A percentile compares a stretch with the other conserved stretches of the same genome.
Conservation (phyloP, 2,113 vertebrate species). For the Python bivittatus region DNA sequence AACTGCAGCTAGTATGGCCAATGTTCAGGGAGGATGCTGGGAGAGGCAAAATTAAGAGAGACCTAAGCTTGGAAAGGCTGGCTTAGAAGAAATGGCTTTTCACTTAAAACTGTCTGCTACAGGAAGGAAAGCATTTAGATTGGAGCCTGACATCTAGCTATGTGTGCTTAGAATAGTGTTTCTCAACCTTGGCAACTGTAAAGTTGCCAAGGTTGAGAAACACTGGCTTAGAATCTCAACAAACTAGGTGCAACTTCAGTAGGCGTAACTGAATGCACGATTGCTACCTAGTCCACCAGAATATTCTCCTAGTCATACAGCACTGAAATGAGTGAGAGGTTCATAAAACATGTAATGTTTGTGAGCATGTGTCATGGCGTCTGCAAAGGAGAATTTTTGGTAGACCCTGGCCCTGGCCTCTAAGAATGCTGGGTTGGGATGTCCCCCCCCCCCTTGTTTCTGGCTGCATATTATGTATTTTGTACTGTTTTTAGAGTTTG, state of each 20-base stretch:
- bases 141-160: not conserved
- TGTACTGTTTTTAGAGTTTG: slow-evolving; percentile 2
- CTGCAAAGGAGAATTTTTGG: not conserved
- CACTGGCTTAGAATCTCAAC: not conserved
- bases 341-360: not conserved
- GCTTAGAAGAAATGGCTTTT: not conserved
- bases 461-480: slow-evolving; percentile 9
- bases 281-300: not conserved
- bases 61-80: not conserved
- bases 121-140: not conserved
- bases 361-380: not conserved
- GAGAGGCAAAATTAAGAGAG: not conserved
- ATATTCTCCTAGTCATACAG: not conserved
- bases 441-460: not conserved
- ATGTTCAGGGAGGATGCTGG: not conserved
- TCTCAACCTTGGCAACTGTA: too few relatives aligned
- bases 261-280: not conserved
- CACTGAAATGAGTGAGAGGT: not conserved
- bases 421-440: not conserved
- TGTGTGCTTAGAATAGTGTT: not conserved
- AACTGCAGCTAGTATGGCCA: not conserved
- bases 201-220: too few relatives aligned
- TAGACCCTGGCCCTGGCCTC: not conserved
- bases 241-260: not conserved
- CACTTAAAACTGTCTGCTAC: not conserved